Percentiles rank a stretch among this genome's conserved stretches.
Evolutionary conservation across 1,140 invertebrate genomes (phyloP).

Genomic region (Pseudobourletiella spinata): DNA sequence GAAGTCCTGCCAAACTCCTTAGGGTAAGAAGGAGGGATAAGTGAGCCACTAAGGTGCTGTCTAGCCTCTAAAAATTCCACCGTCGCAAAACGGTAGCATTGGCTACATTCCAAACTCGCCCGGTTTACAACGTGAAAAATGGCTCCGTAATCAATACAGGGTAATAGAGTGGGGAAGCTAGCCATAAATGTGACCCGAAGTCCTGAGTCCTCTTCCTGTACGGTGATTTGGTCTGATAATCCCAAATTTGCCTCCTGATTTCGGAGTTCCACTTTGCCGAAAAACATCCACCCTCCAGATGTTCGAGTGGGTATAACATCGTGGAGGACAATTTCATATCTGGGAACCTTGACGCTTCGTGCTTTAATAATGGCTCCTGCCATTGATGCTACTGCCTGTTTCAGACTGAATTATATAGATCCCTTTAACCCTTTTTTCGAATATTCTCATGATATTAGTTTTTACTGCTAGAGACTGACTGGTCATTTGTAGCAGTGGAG

Average conservation of each 20-base stretch:
- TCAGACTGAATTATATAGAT: not conserved
- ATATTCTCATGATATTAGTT: too few species aligned
- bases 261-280: not conserved
- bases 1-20: not conserved
- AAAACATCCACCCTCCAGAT: not conserved
- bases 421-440: too few species aligned
- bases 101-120: not conserved
- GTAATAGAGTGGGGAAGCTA: not conserved
- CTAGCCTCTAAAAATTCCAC: not conserved
- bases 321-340: not conserved
- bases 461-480: not conserved
- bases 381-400: not conserved
- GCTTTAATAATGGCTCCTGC: not conserved
- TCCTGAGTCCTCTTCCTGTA: not conserved
- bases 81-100: not conserved
- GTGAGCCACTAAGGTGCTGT: not conserved
- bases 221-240: not conserved
- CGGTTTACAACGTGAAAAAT: not conserved
- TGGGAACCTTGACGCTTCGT: not conserved
- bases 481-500: not conserved
- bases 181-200: not conserved
- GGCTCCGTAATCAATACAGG: not conserved
- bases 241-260: not conserved
- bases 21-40: not conserved
- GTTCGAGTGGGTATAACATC: not conserved